Conservation (phyloP, 2,888 invertebrate genomes). For the Augiades crinisus region DNA sequence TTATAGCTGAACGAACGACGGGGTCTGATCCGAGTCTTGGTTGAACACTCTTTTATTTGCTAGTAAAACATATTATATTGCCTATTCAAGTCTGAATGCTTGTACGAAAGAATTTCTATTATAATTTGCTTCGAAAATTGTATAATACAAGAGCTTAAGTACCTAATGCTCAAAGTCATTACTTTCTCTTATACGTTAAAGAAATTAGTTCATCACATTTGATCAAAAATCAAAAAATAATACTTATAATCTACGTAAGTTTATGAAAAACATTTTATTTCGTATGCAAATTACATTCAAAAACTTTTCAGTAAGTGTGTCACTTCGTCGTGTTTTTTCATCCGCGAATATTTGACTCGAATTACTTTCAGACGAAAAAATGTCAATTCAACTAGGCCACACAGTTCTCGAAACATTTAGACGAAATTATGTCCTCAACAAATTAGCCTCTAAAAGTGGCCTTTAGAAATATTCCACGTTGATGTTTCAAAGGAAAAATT, state of each 20-base stretch:
- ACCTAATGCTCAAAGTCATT: too few relatives aligned
- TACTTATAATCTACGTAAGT: neutral
- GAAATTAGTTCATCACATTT: neutral
- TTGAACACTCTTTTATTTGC: constrained; percentile 10
- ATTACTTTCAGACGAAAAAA: constrained; percentile 5
- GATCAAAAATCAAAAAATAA: neutral
- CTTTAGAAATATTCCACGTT: constrained; percentile 15
- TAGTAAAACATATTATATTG: constrained; percentile 9
- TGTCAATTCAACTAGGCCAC: constrained; percentile 7
- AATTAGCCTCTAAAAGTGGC: constrained; percentile 17
- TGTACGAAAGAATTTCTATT: neutral
- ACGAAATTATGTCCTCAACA: constrained; percentile 18
- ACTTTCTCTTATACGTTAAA: neutral
- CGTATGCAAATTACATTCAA: neutral
- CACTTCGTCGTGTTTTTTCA: neutral
- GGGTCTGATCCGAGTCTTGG: constrained; percentile 8
- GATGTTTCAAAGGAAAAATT: constrained; percentile 23
- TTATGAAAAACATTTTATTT: neutral
- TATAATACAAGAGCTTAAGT: neutral
- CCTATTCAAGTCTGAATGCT: constrained; percentile 3
- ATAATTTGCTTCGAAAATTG: constrained; percentile 5
- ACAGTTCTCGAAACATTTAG: constrained; percentile 18
- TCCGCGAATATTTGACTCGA: constrained; percentile 6
- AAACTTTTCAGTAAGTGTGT: neutral
- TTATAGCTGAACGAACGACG: constrained; percentile 4